Conservation (phyloP, 2,797 vertebrate species). For the Pipistrellus pipistrellus region DNA sequence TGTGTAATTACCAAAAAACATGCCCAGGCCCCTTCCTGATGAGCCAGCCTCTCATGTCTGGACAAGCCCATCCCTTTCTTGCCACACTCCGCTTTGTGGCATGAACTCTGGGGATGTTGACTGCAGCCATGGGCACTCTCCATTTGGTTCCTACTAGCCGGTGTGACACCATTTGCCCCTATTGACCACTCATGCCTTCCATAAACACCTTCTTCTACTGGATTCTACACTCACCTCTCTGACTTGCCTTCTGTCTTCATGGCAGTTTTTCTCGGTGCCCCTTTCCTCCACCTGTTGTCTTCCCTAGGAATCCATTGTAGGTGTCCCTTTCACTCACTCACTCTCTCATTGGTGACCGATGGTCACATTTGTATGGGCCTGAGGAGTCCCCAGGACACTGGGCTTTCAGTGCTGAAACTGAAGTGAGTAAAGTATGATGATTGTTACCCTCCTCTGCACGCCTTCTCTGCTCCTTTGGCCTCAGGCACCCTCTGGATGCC, state of each 20-base stretch:
- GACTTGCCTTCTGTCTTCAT: neutral
- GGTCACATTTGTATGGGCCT: too few relatives aligned
- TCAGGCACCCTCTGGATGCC: neutral
- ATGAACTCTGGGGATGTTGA: neutral
- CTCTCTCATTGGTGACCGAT: fast-evolving
- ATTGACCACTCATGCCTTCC: neutral
- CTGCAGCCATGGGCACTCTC: neutral
- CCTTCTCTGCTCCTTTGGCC: neutral
- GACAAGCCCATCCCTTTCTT: neutral
- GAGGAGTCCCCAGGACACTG: neutral
- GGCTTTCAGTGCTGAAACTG: neutral
- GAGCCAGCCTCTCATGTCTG: neutral
- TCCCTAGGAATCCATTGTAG: too few relatives aligned
- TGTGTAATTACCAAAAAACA: neutral
- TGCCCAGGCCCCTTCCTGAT: neutral
- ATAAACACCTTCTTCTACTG: neutral
- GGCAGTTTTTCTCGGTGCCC: neutral
- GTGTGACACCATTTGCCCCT: neutral
- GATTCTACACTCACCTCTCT: neutral
- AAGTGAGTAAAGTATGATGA: neutral
- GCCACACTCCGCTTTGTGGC: neutral
- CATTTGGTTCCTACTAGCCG: neutral
- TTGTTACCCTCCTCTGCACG: neutral
- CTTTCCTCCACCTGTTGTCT: neutral
- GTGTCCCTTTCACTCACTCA: neutral